Conservation (phyloP, 2,888 invertebrate species). For the Melitaea athalia region DNA sequence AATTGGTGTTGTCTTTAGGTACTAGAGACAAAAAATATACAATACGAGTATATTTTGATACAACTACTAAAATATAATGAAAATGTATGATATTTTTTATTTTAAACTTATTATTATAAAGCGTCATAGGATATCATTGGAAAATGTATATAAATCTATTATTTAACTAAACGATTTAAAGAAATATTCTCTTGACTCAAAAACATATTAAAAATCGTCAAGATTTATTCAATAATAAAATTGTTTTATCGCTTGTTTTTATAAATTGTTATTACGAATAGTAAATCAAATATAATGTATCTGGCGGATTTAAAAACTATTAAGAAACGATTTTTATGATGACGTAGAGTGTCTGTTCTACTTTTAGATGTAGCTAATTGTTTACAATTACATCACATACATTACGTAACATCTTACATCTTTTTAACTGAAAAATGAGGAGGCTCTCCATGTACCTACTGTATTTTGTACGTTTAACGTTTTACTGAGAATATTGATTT, state of each 20-base stretch:
- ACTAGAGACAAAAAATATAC: no score
- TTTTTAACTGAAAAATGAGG: no score
- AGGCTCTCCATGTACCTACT: no score
- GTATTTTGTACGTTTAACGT: no score
- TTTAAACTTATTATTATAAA: neutral
- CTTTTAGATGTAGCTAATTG: neutral
- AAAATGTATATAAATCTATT: slow-evolving; percentile 26
- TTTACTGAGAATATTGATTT: no score
- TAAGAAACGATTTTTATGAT: slow-evolving; percentile 24
- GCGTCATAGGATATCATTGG: neutral
- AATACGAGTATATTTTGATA: no score
- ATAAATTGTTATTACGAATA: slow-evolving; percentile 28
- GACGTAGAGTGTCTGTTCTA: slow-evolving; percentile 3
- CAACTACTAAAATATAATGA: no score
- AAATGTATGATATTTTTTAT: no score
- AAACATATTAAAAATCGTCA: slow-evolving; percentile 35
- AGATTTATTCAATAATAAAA: slow-evolving; percentile 41
- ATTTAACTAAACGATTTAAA: slow-evolving; percentile 26
- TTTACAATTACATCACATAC: neutral
- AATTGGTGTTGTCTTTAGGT: no score
- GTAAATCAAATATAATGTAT: slow-evolving; percentile 29
- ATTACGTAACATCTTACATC: no score
- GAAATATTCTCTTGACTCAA: slow-evolving; percentile 25
- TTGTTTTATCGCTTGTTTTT: slow-evolving; percentile 36
- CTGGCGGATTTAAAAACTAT: slow-evolving; percentile 25